phyloP scores from a whole-genome alignment of 1,140 invertebrate species.

The Drosophila sucinea region DNA sequence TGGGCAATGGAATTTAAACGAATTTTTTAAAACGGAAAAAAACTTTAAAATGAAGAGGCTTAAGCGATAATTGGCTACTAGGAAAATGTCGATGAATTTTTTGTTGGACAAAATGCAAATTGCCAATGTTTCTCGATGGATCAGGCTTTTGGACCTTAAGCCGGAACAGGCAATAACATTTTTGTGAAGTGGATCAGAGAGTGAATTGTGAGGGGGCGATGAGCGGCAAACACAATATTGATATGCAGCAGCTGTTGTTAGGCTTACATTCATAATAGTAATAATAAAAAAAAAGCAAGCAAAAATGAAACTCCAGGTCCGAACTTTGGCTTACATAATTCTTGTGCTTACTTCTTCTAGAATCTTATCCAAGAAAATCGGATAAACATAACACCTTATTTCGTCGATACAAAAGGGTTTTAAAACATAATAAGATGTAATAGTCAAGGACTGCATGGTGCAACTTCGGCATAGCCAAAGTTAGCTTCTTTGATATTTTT shows the following conservation, averaged over 20 bases:
- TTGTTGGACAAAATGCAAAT: slow-evolving; percentile 58
- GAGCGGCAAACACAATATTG: slow-evolving; percentile 52
- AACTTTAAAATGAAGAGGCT: slow-evolving; percentile 44
- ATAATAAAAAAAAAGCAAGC: slow-evolving; percentile 38
- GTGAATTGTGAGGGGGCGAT: slow-evolving; percentile 27
- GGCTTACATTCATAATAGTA: slow-evolving; percentile 60
- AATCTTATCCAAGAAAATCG: no score
- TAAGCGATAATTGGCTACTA: slow-evolving; percentile 78
- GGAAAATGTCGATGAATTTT: slow-evolving; percentile 61
- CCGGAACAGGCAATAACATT: slow-evolving; percentile 36
- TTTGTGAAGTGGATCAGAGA: slow-evolving; percentile 54
- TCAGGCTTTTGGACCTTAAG: slow-evolving; percentile 61
- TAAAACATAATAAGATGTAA: no score
- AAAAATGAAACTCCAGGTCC: not conserved
- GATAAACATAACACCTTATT: no score
- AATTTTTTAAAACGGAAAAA: slow-evolving; percentile 55
- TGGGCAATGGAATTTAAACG: slow-evolving; percentile 76
- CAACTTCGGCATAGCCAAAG: no score
- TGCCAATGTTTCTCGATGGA: slow-evolving; percentile 64
- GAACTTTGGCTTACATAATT: no score
- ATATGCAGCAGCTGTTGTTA: slow-evolving; percentile 78
- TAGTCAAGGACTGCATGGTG: no score
- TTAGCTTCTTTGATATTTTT: no score
- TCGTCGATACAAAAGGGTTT: no score
- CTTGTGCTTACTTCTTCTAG: no score